phyloP scores from a whole-genome alignment of 2,113 vertebrate genomes.

The Dascyllus trimaculatus region DNA sequence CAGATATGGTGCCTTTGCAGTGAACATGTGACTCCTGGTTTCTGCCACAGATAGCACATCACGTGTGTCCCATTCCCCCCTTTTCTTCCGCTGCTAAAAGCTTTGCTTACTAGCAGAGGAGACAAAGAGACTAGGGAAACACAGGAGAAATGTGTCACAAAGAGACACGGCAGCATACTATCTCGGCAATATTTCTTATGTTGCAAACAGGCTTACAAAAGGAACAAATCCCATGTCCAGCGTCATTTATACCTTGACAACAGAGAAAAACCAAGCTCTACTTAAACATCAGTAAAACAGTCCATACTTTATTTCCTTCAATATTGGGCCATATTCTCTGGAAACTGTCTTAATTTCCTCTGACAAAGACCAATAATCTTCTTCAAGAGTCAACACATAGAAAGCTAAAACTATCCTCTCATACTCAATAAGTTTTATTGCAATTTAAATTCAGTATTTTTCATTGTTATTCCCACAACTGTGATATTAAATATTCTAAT shows the following conservation, averaged over 20 bases:
- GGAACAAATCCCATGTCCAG: slow-evolving; percentile 21
- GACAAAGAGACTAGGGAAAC: not conserved
- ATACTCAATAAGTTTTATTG: not conserved
- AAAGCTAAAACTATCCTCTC: not conserved
- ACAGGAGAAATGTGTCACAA: slow-evolving; percentile 1
- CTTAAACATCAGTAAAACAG: slow-evolving; percentile 9
- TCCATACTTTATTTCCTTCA: not conserved
- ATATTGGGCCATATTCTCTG: not conserved
- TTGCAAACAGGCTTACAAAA: slow-evolving; percentile 7
- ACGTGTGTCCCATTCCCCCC: not conserved
- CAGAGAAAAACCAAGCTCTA: not conserved
- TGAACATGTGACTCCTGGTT: not conserved
- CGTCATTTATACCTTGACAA: not conserved
- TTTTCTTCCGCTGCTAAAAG: slow-evolving; percentile 8
- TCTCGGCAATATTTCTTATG: slow-evolving; percentile 40
- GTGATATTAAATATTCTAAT: not conserved
- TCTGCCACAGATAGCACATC: not conserved
- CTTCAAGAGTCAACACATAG: not conserved
- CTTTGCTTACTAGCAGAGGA: not conserved
- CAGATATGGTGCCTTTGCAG: slow-evolving; percentile 5
- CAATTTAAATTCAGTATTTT: not conserved
- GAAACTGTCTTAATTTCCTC: not conserved
- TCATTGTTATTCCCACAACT: not conserved
- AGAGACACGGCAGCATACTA: slow-evolving; percentile 18
- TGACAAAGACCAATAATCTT: not conserved